Percentiles rank a stretch among this genome's conserved stretches.
These are phyloP conservation scores for Anoplius nigerrimus DNA, from an alignment of 2,888 invertebrate genomes.

Conservation along the genomic window DNA sequence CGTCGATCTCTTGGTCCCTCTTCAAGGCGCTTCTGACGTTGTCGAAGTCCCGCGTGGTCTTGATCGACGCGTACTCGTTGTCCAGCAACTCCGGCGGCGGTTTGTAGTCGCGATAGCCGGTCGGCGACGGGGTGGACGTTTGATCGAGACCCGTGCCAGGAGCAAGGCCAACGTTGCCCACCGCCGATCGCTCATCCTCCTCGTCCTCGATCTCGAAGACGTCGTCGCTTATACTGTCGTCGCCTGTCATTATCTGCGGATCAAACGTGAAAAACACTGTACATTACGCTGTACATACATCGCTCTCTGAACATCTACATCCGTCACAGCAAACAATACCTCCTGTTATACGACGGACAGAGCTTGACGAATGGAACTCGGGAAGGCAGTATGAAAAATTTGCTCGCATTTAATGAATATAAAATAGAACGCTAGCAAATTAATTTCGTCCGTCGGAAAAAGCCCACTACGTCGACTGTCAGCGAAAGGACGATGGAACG, in stretches of 20 bases:
- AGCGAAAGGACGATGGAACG: no score
- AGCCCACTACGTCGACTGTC: no score
- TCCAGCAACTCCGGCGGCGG: constrained; percentile 82
- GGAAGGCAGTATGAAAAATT: no score
- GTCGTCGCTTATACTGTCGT: constrained; percentile 90
- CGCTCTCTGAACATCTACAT: no score
- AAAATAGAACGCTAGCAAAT: no score
- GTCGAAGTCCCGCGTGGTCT: constrained; percentile 44
- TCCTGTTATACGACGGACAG: no score
- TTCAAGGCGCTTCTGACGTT: constrained; percentile 39
- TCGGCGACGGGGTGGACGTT: constrained; percentile 81
- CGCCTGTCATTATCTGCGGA: constrained; percentile 78
- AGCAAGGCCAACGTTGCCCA: constrained; percentile 38
- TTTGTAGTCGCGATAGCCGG: constrained; percentile 87
- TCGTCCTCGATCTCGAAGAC: constrained; percentile 84
- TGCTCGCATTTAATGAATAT: no score
- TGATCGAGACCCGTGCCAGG: constrained; percentile 42
- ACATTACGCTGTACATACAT: no score
- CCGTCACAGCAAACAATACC: no score
- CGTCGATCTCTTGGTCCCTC: constrained; percentile 57
- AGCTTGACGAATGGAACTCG: no score
- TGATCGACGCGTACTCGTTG: constrained; percentile 58
- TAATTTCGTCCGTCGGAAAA: no score
- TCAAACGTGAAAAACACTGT: background rate
- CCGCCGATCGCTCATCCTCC: constrained; percentile 16